A percentile compares a stretch with the other conserved stretches of the same genome.
Evolutionary conservation across 2,888 invertebrate species (phyloP).

Genomic region (Parelbella ahira): DNA sequence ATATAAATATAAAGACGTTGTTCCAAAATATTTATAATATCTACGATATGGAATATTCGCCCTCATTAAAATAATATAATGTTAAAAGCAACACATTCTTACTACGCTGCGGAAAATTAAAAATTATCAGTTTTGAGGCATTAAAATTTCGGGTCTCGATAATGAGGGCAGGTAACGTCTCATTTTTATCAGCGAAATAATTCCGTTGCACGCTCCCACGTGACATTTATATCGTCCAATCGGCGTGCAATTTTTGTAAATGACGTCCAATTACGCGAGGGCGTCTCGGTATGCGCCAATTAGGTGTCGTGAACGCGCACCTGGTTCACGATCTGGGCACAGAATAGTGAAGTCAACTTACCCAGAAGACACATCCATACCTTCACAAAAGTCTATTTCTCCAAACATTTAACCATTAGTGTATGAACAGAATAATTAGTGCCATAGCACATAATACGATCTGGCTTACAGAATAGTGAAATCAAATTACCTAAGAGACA

Average conservation of each 20-base stretch:
- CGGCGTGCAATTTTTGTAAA: constrained; percentile 62
- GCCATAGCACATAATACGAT: no score
- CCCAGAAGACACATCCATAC: no score
- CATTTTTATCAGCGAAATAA: constrained; percentile 16
- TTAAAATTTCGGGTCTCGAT: constrained; percentile 5
- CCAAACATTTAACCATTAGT: no score
- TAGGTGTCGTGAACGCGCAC: constrained; percentile 64
- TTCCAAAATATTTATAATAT: no score
- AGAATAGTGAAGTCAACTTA: constrained; percentile 10
- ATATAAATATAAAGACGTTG: no score
- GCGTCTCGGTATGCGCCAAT: constrained; percentile 72
- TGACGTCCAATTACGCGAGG: constrained; percentile 69
- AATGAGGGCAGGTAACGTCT: constrained; percentile 14
- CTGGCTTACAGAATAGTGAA: no score
- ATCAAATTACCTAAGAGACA: no score
- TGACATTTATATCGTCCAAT: constrained; percentile 65
- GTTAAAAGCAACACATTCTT: neutral
- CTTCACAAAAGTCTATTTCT: no score
- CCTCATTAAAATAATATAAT: constrained; percentile 9
- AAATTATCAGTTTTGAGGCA: constrained; percentile 3
- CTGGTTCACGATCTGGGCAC: constrained; percentile 60
- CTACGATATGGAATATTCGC: neutral
- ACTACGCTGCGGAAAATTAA: constrained; percentile 6
- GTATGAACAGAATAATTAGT: no score
- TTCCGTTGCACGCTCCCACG: constrained; percentile 29